phyloP scores from a whole-genome alignment of 2,113 vertebrate genomes.

The Psettodes erumei region DNA sequence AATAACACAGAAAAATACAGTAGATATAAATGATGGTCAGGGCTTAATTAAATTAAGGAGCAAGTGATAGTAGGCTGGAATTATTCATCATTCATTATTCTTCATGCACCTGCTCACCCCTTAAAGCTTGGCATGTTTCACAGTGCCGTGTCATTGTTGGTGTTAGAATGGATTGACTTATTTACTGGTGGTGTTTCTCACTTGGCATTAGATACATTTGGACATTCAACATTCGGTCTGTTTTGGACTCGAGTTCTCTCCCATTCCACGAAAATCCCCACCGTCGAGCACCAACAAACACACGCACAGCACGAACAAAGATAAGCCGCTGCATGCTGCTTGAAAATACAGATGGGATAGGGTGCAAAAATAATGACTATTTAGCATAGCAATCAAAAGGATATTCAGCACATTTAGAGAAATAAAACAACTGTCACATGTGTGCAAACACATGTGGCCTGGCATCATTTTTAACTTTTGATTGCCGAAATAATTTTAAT shows the following conservation, averaged over 20 bases:
- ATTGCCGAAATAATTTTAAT: slow-evolving; percentile 61
- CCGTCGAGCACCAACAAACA: background rate
- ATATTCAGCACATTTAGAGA: slow-evolving; percentile 15
- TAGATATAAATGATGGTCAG: background rate
- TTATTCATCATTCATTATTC: too few species aligned
- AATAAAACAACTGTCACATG: slow-evolving; percentile 12
- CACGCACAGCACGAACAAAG: background rate
- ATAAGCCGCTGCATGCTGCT: background rate
- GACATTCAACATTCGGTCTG: too few species aligned
- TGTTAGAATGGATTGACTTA: too few species aligned
- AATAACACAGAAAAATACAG: background rate
- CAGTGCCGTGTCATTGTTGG: too few species aligned
- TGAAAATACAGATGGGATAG: background rate
- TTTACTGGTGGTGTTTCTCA: background rate
- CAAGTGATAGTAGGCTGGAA: background rate
- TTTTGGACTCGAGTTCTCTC: background rate
- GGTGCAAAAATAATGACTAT: background rate
- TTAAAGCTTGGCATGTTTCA: background rate
- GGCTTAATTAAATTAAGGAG: background rate
- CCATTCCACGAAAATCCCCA: background rate
- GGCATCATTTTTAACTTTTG: slow-evolving; percentile 45
- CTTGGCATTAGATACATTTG: too few species aligned
- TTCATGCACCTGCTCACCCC: background rate
- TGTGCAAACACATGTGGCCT: slow-evolving; percentile 8
- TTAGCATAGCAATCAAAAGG: slow-evolving; percentile 13